A percentile compares a stretch with the other conserved stretches of the same genome.
phyloP scores from a whole-genome alignment of 2,888 invertebrate genomes.

The Eupithecia vulgata region DNA sequence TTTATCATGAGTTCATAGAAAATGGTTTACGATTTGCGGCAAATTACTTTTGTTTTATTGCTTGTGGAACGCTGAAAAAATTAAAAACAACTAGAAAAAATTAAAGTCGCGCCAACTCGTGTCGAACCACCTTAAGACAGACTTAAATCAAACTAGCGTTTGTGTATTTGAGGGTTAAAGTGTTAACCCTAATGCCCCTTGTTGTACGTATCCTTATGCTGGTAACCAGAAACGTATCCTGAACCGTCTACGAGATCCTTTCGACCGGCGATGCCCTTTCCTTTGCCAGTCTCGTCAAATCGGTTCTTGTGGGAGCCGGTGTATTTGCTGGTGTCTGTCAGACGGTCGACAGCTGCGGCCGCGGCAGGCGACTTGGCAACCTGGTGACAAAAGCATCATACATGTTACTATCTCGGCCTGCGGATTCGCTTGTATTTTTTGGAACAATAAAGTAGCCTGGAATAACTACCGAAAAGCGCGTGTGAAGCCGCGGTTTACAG shows the following conservation, averaged over 20 bases:
- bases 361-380: slow-evolving; percentile 76
- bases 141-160: background rate
- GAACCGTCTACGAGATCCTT: slow-evolving; percentile 89
- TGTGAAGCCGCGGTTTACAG: no score
- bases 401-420: background rate
- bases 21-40: no score
- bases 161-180: background rate
- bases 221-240: slow-evolving; percentile 93
- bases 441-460: no score
- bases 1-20: no score
- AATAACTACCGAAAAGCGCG: no score
- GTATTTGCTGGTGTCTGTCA: slow-evolving; percentile 94
- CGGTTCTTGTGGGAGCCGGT: slow-evolving; percentile 94
- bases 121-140: background rate
- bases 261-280: slow-evolving; percentile 93
- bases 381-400: slow-evolving; percentile 50
- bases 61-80: no score
- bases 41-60: no score
- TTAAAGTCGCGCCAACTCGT: no score
- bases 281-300: slow-evolving; percentile 93
- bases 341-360: slow-evolving; percentile 86
- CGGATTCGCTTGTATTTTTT: no score
- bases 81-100: no score
- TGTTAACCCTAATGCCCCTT: slow-evolving; percentile 74
- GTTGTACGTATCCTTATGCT: slow-evolving; percentile 91